Evolutionary conservation across 2,888 invertebrate genomes (phyloP), one percentile per base, ranked within the genome.

Genomic region (Chironomus tentans): DNA sequence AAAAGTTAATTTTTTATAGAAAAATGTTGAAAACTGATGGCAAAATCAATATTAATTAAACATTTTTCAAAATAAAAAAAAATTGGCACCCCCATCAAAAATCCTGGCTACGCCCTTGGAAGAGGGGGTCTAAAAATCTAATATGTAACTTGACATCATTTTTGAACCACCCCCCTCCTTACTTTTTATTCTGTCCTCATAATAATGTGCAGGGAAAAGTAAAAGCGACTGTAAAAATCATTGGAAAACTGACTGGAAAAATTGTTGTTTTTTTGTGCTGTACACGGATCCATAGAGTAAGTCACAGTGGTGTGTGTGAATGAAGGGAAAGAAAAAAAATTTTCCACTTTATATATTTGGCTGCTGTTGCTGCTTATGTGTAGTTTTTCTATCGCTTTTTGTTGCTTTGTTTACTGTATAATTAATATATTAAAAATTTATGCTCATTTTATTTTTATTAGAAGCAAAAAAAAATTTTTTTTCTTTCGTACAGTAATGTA

Each of bases 341-440:
- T n/a, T 18, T 18, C 6, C n/a, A n/a, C 56, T 18, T n/a, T 15
- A 22, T 28, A 38, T 24, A 22, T 62, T 28, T 56, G 15, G 61
- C 38, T 62, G 62, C 48, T 62, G 15, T 21, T 24, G 21, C 13
- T 24, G 38, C 38, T 70, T 70, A 38, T 38, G 15, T 24, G 50
- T 62, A 61, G 72, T 50, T 72, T 61, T 28, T 72, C 38, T 62
- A 28, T 72, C 22, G 62, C 48, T 62, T 24, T n/a, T 21, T 24
- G 21, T 24, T 24, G 38, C 38, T 70, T 70, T 70, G 21, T 70
- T 68, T 70, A 22, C 70, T 72, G 72, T 56, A 62, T 72, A 72
- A 72, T 72, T 72, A 72, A 72, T 46, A 28, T 72, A 72, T 72
- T 24, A 72, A 72, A 50, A 50, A 50, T 72, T 62, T 28, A 72